Conservation (phyloP, 2,888 invertebrate species). For the Sipha maydis region DNA sequence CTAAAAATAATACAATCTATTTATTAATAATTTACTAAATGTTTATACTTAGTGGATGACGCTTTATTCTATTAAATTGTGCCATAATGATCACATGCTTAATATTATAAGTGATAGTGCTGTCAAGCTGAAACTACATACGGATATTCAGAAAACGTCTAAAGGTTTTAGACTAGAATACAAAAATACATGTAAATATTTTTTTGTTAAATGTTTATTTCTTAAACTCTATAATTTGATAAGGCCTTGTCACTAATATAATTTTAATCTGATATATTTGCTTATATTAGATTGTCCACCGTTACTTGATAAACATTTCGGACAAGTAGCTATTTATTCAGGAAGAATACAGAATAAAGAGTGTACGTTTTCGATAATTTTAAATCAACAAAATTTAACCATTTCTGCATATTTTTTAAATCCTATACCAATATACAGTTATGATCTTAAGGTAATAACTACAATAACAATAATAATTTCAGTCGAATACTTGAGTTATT, state of each 20-base stretch:
- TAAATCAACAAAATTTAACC: slow-evolving; percentile 24
- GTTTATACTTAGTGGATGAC: too few relatives aligned
- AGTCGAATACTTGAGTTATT: too few relatives aligned
- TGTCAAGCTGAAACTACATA: neutral
- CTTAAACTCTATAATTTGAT: neutral
- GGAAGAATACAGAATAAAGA: too few relatives aligned
- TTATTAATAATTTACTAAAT: too few relatives aligned
- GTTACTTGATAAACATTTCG: neutral
- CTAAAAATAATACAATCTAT: too few relatives aligned
- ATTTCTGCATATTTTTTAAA: neutral
- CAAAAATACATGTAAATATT: neutral
- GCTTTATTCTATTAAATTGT: neutral
- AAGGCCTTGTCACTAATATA: neutral
- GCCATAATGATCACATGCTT: slow-evolving; percentile 28
- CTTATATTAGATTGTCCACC: neutral
- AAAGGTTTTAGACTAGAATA: slow-evolving; percentile 40
- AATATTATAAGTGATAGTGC: neutral
- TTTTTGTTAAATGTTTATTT: too few relatives aligned
- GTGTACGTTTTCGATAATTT: slow-evolving; percentile 26
- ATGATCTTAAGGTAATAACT: neutral
- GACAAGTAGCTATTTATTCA: neutral
- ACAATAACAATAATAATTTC: too few relatives aligned
- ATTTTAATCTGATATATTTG: neutral
- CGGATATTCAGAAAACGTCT: neutral
- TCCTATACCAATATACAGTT: neutral